phyloP scores from a whole-genome alignment of 2,797 vertebrate species.

The Amblyopsis hoosieri region DNA sequence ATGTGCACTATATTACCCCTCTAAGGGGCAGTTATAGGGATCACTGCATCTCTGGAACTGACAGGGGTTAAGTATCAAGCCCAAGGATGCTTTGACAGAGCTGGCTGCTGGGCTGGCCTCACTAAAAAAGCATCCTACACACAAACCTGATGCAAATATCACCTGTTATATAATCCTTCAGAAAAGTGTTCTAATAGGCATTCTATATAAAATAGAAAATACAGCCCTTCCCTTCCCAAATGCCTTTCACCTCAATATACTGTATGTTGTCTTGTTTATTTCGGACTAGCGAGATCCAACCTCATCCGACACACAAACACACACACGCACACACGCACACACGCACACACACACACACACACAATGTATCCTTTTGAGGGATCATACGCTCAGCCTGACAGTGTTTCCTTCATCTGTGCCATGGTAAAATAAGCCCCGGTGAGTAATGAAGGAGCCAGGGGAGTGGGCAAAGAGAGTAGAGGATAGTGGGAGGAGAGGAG shows the following conservation, averaged over 20 bases:
- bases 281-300: not conserved
- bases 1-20: too few species aligned
- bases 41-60: too few species aligned
- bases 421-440: conserved; percentile 95
- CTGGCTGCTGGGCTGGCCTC: too few species aligned
- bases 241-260: not conserved
- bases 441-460: conserved; percentile 93
- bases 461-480: conserved; percentile 75
- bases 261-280: not conserved
- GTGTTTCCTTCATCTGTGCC: conserved; percentile 95
- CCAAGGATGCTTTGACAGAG: too few species aligned
- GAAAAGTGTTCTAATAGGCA: too few species aligned
- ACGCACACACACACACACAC: conserved; percentile 78
- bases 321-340: conserved; percentile 72
- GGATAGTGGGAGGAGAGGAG: conserved; percentile 69
- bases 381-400: conserved; percentile 89
- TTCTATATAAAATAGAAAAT: not conserved
- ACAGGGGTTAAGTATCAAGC: too few species aligned
- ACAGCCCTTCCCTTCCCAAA: not conserved
- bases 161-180: too few species aligned
- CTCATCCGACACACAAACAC: not conserved
- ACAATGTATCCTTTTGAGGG: conserved; percentile 95
- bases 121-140: too few species aligned
- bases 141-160: too few species aligned
- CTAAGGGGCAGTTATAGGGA: too few species aligned